A percentile compares a stretch with the other conserved stretches of the same genome.
These are phyloP conservation scores for Prolemur simus DNA, from an alignment of 2,113 vertebrate genomes.

Conservation along the genomic window DNA sequence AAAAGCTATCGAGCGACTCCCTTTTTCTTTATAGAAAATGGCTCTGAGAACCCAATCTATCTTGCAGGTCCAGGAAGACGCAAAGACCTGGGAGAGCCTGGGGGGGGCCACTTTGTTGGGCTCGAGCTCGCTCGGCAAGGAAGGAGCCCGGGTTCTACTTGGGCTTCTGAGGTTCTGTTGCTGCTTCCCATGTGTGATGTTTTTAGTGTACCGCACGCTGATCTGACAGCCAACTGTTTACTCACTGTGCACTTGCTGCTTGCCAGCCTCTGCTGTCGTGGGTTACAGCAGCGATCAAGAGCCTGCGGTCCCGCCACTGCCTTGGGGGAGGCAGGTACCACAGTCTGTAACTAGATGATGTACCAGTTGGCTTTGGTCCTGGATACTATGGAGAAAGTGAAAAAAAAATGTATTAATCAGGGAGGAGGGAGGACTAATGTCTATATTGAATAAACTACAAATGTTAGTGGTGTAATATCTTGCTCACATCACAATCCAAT, in stretches of 20 bases:
- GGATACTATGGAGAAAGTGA: background rate
- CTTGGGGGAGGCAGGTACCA: accelerated
- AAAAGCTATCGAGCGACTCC: background rate
- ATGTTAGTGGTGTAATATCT: background rate
- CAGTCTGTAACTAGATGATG: background rate
- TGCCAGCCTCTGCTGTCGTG: background rate
- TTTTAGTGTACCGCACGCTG: accelerated
- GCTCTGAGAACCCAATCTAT: background rate
- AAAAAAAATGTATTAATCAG: background rate
- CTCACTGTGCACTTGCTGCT: accelerated
- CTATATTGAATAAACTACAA: background rate
- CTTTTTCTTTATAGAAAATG: background rate
- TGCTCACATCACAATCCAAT: background rate
- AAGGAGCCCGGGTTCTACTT: background rate
- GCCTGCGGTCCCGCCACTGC: background rate
- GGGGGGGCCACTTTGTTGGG: background rate
- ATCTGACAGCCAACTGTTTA: background rate
- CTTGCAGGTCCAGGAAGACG: background rate
- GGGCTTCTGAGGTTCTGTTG: background rate
- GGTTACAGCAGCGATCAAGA: background rate
- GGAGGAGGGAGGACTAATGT: background rate
- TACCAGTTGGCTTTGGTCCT: background rate
- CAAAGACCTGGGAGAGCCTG: background rate
- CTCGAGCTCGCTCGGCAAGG: background rate
- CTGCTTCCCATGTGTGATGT: background rate